Conservation (phyloP, 2,113 vertebrate species). For the Sinocyclocheilus maitianheensis region DNA sequence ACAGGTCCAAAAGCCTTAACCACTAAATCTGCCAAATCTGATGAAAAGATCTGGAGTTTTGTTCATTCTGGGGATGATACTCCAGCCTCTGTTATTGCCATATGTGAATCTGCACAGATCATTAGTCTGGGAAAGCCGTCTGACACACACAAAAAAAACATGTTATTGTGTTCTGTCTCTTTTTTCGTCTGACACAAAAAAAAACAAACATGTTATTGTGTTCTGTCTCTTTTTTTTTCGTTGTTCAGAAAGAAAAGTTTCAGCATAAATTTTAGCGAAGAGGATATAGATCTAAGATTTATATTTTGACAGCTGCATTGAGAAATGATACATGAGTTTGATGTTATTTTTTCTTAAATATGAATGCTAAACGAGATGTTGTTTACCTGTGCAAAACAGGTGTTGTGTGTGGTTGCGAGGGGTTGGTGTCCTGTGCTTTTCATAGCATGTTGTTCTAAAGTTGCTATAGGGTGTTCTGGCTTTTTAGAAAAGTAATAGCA, state of each 20-base stretch:
- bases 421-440: too few relatives aligned
- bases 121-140: conserved; percentile 55
- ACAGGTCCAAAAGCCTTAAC: not conserved
- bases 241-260: not conserved
- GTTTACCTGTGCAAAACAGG: too few relatives aligned
- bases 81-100: not conserved
- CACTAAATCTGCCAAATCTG: conserved; percentile 13
- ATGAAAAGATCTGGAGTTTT: conserved; percentile 1
- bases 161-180: not conserved
- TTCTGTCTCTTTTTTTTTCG: not conserved
- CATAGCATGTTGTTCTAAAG: too few relatives aligned
- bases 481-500: not conserved
- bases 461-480: too few relatives aligned
- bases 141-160: not conserved
- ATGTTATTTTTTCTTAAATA: not conserved
- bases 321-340: not conserved
- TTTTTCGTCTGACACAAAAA: not conserved
- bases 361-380: not conserved
- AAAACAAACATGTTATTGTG: conserved; percentile 1
- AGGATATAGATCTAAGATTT: not conserved
- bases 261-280: not conserved
- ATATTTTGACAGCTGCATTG: not conserved
- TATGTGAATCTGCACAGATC: conserved; percentile 38
- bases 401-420: too few relatives aligned
- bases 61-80: conserved; percentile 11